A percentile compares a stretch with the other conserved stretches of the same genome.
phyloP scores from a whole-genome alignment of 2,888 invertebrate species.

The Dione juno region DNA sequence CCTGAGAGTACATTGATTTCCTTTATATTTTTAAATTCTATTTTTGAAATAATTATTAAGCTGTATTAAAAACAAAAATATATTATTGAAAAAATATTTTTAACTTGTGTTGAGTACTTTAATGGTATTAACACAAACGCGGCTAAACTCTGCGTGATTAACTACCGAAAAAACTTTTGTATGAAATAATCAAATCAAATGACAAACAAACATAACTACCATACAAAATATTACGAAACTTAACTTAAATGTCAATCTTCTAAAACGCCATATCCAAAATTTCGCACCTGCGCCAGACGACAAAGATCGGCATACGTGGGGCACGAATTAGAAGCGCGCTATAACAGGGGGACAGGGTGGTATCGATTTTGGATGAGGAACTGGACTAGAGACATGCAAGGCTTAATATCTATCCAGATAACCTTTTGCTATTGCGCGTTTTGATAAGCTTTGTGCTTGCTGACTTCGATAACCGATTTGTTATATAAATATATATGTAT shows the following conservation, averaged over 20 bases:
- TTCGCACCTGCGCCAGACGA: conserved; percentile 52
- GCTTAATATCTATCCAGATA: conserved; percentile 80
- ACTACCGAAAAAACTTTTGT: too few relatives aligned
- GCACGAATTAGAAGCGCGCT: conserved; percentile 73
- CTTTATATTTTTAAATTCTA: too few relatives aligned
- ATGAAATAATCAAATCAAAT: too few relatives aligned
- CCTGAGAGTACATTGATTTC: too few relatives aligned
- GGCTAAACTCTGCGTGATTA: too few relatives aligned
- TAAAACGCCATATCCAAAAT: conserved; percentile 42
- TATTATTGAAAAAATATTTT: too few relatives aligned
- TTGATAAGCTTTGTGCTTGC: conserved; percentile 7
- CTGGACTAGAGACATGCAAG: conserved; percentile 81
- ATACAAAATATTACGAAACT: not conserved
- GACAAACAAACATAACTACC: not conserved
- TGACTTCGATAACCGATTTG: conserved; percentile 11
- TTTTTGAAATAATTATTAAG: too few relatives aligned
- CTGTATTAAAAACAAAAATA: too few relatives aligned
- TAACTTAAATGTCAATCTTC: not conserved
- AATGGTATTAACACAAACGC: too few relatives aligned
- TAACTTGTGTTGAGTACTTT: too few relatives aligned
- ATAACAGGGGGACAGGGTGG: conserved; percentile 71
- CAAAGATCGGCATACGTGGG: conserved; percentile 68
- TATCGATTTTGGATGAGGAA: conserved; percentile 83
- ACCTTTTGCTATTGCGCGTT: conserved; percentile 55
- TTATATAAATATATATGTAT: not conserved